Base-by-base conservation (phyloP, 1,140 invertebrate genomes). In the Physella acuta region DNA sequence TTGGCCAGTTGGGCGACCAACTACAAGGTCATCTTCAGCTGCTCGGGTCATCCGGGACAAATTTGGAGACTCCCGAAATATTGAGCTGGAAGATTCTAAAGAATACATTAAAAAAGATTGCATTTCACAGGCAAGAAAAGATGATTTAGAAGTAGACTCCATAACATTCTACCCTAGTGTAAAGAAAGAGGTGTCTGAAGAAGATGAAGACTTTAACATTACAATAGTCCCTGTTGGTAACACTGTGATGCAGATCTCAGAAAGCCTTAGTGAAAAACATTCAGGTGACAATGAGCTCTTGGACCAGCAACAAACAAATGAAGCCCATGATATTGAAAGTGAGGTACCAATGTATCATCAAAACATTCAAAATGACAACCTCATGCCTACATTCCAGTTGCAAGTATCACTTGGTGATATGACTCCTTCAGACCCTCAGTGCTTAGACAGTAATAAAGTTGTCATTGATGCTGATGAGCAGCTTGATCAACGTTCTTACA, bases 1-100 rank as follows among this genome's bases (percentile, higher is more conserved):
- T 28, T 64, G 62, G 62, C 62, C 62, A n/a, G 64, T 66, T 4
- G 64, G 64, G 14, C 64, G 64, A 4, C 64, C 64, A 24, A 56
- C 53, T 26, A 66, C 64, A 34, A 55, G 64, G 52, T 66, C 64
- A 56, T 64, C 49, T 33, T 49, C 39, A 31, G 62, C 59, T 44
- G n/a, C n/a, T n/a, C n/a, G n/a, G n/a, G n/a, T n/a, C n/a, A n/a
- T n/a, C n/a, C n/a, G n/a, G n/a, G n/a, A n/a, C n/a, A n/a, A n/a
- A n/a, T n/a, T n/a, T n/a, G n/a, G n/a, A n/a, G n/a, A n/a, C n/a
- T n/a, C n/a, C n/a, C n/a, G n/a, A n/a, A n/a, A n/a, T n/a, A n/a
- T n/a, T n/a, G n/a, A n/a, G n/a, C n/a, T n/a, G n/a, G n/a, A n/a
- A n/a, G n/a, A n/a, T n/a, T n/a, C n/a, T n/a, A n/a, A n/a, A n/a